Evolutionary conservation across 1,140 invertebrate genomes (phyloP).

Genomic region (Chrysoperla carnea): DNA sequence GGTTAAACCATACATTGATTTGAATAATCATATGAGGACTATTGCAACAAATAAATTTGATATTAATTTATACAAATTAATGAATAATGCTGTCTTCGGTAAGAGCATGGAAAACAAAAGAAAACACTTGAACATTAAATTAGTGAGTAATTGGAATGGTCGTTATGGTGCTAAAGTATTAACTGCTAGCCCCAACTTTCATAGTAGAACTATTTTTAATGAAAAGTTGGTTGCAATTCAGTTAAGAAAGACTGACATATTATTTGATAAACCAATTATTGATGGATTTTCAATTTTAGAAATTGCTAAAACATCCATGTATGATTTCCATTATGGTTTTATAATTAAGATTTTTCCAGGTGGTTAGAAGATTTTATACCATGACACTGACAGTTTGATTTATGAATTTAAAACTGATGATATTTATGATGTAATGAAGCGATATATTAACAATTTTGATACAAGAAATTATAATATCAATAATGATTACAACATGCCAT

Average conservation of each 20-base stretch:
- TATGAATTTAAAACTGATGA: slow-evolving; percentile 15
- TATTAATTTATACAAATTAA: no score
- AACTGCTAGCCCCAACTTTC: slow-evolving; percentile 18
- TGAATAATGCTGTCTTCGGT: no score
- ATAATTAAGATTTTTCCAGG: no score
- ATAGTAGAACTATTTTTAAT: slow-evolving; percentile 17
- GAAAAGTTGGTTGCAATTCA: slow-evolving; percentile 18
- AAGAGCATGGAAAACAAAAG: no score
- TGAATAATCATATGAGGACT: no score
- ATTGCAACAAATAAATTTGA: no score
- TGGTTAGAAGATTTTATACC: slow-evolving; percentile 14
- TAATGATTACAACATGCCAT: no score
- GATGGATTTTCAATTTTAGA: slow-evolving; percentile 15
- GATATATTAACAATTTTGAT: slow-evolving; percentile 13
- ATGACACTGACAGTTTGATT: slow-evolving; percentile 23
- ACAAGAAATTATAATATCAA: slow-evolving; percentile 10
- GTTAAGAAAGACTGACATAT: slow-evolving; percentile 12
- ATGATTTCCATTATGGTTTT: slow-evolving; percentile 16
- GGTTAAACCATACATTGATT: no score
- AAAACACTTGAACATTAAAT: no score
- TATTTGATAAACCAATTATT: slow-evolving; percentile 19
- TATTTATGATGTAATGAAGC: slow-evolving; percentile 14
- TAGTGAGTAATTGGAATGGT: no score
- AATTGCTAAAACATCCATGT: slow-evolving; percentile 14
- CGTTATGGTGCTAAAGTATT: no score